Percentiles rank a stretch among this genome's conserved stretches.
Evolutionary conservation across 2,797 vertebrate species (phyloP).

Genomic region (Atherinosoma microstoma): DNA sequence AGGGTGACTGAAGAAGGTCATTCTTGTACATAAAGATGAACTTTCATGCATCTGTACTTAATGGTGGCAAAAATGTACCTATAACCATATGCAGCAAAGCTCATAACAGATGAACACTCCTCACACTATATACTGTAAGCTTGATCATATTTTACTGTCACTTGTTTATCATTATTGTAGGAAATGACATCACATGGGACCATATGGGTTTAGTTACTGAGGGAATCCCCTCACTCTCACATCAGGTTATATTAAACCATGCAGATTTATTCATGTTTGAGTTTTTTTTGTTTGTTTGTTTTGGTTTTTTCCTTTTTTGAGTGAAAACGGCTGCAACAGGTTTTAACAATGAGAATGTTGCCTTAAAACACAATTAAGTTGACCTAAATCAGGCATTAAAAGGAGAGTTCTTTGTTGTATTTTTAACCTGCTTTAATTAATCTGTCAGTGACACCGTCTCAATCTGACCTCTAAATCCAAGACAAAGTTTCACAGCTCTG

Average conservation of each 20-base stretch:
- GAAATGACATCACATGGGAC: slow-evolving; percentile 33
- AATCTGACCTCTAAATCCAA: slow-evolving; percentile 2
- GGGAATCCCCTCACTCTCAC: not conserved
- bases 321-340: slow-evolving; percentile 25
- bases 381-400: not conserved
- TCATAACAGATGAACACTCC: slow-evolving; percentile 3
- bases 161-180: slow-evolving; percentile 20
- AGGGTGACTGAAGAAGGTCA: slow-evolving; percentile 7
- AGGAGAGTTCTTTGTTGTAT: not conserved
- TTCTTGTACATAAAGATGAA: slow-evolving; percentile 22
- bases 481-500: not conserved
- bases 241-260: not conserved
- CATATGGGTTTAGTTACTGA: slow-evolving; percentile 8
- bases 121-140: slow-evolving; percentile 26
- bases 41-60: slow-evolving; percentile 3
- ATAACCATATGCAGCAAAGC: not conserved
- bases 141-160: slow-evolving; percentile 24
- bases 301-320: not conserved
- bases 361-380: slow-evolving; percentile 21
- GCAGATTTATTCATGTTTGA: not conserved
- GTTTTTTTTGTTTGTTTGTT: not conserved
- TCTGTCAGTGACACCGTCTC: not conserved
- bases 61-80: not conserved
- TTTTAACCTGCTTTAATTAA: not conserved
- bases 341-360: slow-evolving; percentile 17